Evolutionary conservation across 2,888 invertebrate genomes (phyloP).

Genomic region (Aporophyla nigra): DNA sequence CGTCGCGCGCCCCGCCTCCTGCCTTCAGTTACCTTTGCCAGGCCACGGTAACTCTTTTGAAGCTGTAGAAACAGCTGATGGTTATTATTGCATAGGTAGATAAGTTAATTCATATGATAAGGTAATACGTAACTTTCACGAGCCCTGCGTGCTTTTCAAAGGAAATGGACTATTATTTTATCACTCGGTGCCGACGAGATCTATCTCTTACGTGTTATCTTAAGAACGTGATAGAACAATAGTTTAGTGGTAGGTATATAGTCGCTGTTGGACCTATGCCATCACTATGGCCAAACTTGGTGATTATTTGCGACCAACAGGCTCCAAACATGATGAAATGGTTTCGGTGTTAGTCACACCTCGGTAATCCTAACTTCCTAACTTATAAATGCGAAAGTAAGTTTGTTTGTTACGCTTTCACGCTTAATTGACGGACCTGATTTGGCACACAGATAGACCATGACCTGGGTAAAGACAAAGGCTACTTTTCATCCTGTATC

Average conservation of each 20-base stretch:
- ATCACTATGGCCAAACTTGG: constrained; percentile 40
- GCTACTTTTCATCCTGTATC: too few relatives aligned
- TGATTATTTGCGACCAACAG: constrained; percentile 23
- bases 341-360: neutral
- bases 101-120: neutral
- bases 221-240: constrained; percentile 25
- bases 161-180: constrained; percentile 2
- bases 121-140: neutral
- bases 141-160: constrained; percentile 6
- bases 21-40: too few relatives aligned
- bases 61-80: too few relatives aligned
- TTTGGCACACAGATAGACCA: too few relatives aligned
- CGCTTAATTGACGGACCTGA: too few relatives aligned
- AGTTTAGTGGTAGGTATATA: constrained; percentile 2
- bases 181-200: neutral
- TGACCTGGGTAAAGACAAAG: too few relatives aligned
- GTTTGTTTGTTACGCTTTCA: too few relatives aligned
- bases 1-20: too few relatives aligned
- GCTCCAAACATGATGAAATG: constrained; percentile 21
- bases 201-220: constrained; percentile 29
- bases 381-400: too few relatives aligned
- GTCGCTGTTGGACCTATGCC: constrained; percentile 51
- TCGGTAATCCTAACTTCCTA: too few relatives aligned
- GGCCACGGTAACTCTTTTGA: too few relatives aligned
- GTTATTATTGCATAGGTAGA: neutral